Evolutionary conservation across 1,140 invertebrate genomes (phyloP).

Genomic region (Bombus confusus): DNA sequence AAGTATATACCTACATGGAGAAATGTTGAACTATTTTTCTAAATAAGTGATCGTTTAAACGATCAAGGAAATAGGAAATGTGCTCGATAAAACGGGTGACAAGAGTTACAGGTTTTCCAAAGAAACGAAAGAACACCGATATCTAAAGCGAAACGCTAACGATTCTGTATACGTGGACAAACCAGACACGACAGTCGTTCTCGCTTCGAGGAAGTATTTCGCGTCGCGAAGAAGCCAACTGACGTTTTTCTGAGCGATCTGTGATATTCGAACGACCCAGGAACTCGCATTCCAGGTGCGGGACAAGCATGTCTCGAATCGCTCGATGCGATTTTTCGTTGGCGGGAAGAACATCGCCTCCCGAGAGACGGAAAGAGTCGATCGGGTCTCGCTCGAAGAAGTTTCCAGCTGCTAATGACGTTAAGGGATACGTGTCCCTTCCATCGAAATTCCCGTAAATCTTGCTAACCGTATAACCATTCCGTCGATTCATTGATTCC

Average conservation of each 20-base stretch:
- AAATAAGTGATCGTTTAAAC: neutral
- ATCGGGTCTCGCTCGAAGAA: slow-evolving; percentile 36
- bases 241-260: slow-evolving; percentile 53
- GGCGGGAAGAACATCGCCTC: slow-evolving; percentile 42
- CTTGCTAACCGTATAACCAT: slow-evolving; percentile 39
- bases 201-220: slow-evolving; percentile 47
- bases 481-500: slow-evolving; percentile 42
- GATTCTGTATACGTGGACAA: slow-evolving; percentile 51
- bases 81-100: neutral
- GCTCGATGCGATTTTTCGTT: slow-evolving; percentile 53
- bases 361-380: slow-evolving; percentile 28
- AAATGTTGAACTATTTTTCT: neutral
- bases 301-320: slow-evolving; percentile 63
- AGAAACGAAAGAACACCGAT: neutral
- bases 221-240: slow-evolving; percentile 35
- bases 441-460: slow-evolving; percentile 58
- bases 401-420: slow-evolving; percentile 59
- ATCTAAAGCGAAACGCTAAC: slow-evolving; percentile 20
- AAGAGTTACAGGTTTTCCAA: slow-evolving; percentile 3
- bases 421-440: slow-evolving; percentile 61
- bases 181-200: slow-evolving; percentile 38
- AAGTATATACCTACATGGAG: neutral
- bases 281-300: slow-evolving; percentile 63
- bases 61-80: slow-evolving; percentile 1
- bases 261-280: slow-evolving; percentile 60